These are phyloP conservation scores for Hydrolagus affinis DNA, from an alignment of 2,113 vertebrate species.

Conservation along the genomic window DNA sequence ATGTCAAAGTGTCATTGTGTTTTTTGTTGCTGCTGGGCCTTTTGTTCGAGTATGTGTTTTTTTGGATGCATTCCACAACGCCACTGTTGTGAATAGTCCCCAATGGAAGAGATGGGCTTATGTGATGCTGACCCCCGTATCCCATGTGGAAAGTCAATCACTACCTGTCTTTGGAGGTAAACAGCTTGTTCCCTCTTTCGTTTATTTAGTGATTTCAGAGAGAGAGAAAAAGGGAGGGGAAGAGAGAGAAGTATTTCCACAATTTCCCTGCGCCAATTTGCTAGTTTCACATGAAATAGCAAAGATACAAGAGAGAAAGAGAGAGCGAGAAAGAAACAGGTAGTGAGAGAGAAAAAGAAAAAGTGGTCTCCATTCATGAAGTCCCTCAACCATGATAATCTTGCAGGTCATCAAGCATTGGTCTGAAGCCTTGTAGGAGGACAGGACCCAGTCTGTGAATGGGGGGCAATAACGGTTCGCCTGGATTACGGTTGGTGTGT, in stretches of 20 bases:
- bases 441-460: conserved; percentile 41
- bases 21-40: not conserved
- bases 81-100: not conserved
- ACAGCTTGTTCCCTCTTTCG: not conserved
- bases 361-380: conserved; percentile 23
- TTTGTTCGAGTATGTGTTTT: not conserved
- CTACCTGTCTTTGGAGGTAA: not conserved
- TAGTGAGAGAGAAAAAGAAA: not conserved
- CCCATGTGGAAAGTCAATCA: not conserved
- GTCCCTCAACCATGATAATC: conserved; percentile 35
- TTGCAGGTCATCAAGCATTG: conserved; percentile 34
- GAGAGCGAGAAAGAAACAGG: not conserved
- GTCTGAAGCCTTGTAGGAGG: conserved; percentile 43
- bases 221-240: not conserved
- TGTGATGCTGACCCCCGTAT: not conserved
- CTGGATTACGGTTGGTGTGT: conserved; percentile 62
- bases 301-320: not conserved
- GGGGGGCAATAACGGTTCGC: conserved; percentile 53
- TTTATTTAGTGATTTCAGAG: not conserved
- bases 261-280: too few species aligned
- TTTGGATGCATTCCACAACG: too few species aligned
- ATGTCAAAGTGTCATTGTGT: not conserved
- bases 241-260: not conserved
- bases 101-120: not conserved
- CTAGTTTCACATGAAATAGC: not conserved